phyloP scores from a whole-genome alignment of 1,140 invertebrate genomes.

The Holotrichia oblita region DNA sequence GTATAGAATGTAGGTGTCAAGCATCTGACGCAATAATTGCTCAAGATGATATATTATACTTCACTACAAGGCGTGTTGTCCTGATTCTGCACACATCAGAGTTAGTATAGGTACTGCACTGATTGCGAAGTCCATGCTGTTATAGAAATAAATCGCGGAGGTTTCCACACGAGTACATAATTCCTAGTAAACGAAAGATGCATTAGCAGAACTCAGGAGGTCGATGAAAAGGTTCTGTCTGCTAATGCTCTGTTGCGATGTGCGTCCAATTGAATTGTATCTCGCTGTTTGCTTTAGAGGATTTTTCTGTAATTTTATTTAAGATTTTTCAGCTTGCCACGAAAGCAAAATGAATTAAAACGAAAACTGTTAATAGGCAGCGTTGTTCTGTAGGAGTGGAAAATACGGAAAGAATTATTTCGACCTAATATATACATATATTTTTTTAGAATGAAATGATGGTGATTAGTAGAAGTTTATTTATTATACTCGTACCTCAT shows the following conservation, averaged over 20 bases:
- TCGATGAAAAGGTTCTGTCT: slow-evolving; percentile 9
- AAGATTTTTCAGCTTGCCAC: not conserved
- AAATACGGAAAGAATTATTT: too few relatives aligned
- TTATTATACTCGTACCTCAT: too few relatives aligned
- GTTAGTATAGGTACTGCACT: not conserved
- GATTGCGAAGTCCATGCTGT: not conserved
- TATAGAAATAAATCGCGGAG: not conserved
- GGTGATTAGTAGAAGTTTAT: too few relatives aligned
- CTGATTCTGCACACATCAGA: too few relatives aligned
- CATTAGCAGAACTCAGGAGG: slow-evolving; percentile 27
- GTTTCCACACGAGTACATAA: not conserved
- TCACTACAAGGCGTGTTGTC: not conserved
- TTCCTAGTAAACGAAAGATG: not conserved
- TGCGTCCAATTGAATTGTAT: slow-evolving; percentile 10
- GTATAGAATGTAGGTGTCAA: not conserved
- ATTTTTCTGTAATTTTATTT: slow-evolving; percentile 21
- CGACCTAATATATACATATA: too few relatives aligned
- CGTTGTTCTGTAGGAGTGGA: too few relatives aligned
- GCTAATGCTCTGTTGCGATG: not conserved
- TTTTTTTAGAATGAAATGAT: too few relatives aligned
- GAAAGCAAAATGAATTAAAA: not conserved
- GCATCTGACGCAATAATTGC: not conserved
- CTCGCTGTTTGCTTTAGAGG: not conserved
- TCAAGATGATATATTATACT: not conserved
- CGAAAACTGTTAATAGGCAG: not conserved